These are phyloP conservation scores for Stomorhina lunata DNA, from an alignment of 2,888 invertebrate genomes.

Conservation along the genomic window DNA sequence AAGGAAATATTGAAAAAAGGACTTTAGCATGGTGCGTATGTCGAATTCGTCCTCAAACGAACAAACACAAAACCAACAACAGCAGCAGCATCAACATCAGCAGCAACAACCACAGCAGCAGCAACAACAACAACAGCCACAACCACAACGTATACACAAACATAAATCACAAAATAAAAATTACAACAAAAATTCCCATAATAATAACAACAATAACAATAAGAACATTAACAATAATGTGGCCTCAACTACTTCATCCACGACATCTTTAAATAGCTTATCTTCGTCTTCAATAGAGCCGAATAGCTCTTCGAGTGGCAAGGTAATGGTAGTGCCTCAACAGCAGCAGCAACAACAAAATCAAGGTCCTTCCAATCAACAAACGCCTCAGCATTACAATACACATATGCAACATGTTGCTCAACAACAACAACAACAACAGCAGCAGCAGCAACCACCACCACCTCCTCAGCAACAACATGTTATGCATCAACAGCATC, in stretches of 20 bases:
- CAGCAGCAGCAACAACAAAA: conserved; percentile 64
- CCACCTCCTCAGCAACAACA: too few relatives aligned
- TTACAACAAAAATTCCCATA: conserved; percentile 11
- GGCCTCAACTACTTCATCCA: conserved; percentile 69
- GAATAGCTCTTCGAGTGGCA: conserved; percentile 66
- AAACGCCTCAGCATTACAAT: conserved; percentile 62
- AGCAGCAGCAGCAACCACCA: conserved; percentile 62
- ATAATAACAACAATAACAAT: conserved; percentile 12
- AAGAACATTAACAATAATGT: conserved; percentile 59
- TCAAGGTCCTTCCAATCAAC: conserved; percentile 47
- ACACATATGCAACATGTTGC: conserved; percentile 59
- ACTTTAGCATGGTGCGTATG: conserved; percentile 77
- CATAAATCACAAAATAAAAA: conserved; percentile 51
- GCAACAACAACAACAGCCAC: conserved; percentile 52
- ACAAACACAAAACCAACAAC: conserved; percentile 63
- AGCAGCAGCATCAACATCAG: conserved; percentile 66
- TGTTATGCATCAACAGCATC: conserved; percentile 57
- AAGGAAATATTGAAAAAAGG: background rate
- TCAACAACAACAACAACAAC: conserved; percentile 61
- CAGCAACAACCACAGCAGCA: conserved; percentile 42
- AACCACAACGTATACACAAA: conserved; percentile 50
- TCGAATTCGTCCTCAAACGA: conserved; percentile 75
- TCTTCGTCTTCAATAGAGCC: conserved; percentile 62
- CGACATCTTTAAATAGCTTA: conserved; percentile 62
- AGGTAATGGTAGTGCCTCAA: conserved; percentile 72